These are phyloP conservation scores for Geotrupes spiniger DNA, from an alignment of 2,888 invertebrate species.

Conservation along the genomic window DNA sequence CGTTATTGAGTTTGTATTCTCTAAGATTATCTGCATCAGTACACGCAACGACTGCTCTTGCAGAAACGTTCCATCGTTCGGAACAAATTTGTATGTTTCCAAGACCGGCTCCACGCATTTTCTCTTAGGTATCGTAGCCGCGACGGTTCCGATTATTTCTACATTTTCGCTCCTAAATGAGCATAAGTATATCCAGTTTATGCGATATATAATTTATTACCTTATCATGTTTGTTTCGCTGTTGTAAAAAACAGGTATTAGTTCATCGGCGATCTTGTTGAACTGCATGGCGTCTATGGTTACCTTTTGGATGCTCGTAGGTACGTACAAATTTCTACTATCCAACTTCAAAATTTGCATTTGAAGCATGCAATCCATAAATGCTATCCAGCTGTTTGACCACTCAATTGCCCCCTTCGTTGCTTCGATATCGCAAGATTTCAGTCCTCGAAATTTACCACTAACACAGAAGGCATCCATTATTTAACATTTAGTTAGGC, in stretches of 20 bases:
- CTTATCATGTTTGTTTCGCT: slow-evolving; percentile 38
- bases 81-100: slow-evolving; percentile 72
- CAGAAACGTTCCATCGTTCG: slow-evolving; percentile 50
- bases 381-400: too few relatives aligned
- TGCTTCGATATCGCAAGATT: too few relatives aligned
- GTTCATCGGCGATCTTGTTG: slow-evolving; percentile 21
- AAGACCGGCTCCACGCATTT: slow-evolving; percentile 70
- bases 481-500: too few relatives aligned
- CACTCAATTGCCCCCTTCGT: too few relatives aligned
- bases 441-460: too few relatives aligned
- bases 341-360: slow-evolving; percentile 67
- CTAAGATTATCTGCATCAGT: slow-evolving; percentile 68
- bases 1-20: slow-evolving; percentile 65
- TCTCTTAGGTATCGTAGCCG: slow-evolving; percentile 68
- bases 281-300: slow-evolving; percentile 24
- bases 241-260: slow-evolving; percentile 46
- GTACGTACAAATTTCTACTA: slow-evolving; percentile 67
- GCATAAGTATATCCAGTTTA: too few relatives aligned
- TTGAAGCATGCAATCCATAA: too few relatives aligned
- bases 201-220: too few relatives aligned
- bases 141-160: slow-evolving; percentile 74
- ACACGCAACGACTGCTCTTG: slow-evolving; percentile 52
- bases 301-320: slow-evolving; percentile 48
- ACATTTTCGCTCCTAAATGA: too few relatives aligned
- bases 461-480: slow-evolving; percentile 85